phyloP scores from a whole-genome alignment of 1,140 invertebrate genomes.

The Leptinotarsa undecemlineata region DNA sequence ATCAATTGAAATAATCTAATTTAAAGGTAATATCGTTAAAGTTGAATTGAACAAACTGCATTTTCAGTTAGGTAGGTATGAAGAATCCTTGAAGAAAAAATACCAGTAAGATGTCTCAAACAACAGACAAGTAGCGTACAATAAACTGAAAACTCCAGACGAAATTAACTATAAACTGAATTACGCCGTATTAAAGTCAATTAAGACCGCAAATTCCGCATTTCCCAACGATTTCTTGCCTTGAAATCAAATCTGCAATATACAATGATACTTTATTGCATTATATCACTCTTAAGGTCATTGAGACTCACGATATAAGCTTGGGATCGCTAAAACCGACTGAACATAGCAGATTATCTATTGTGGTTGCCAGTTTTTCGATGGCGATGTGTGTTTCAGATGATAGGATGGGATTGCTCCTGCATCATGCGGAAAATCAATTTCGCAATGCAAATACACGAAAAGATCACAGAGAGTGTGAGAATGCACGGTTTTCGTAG shows the following conservation, averaged over 20 bases:
- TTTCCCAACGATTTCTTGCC: slow-evolving; percentile 18
- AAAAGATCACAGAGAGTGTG: slow-evolving; percentile 1
- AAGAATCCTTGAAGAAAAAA: not conserved
- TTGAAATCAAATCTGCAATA: slow-evolving; percentile 21
- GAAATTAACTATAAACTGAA: not conserved
- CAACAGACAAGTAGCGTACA: not conserved
- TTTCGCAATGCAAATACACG: not conserved
- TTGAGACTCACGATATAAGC: slow-evolving; percentile 11
- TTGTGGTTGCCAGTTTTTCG: not conserved
- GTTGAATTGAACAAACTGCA: no score
- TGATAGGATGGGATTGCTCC: not conserved
- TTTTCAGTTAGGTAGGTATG: no score
- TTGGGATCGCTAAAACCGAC: slow-evolving; percentile 10
- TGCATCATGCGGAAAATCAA: not conserved
- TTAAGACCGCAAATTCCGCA: not conserved
- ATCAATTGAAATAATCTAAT: no score
- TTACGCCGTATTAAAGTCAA: not conserved
- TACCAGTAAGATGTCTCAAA: not conserved
- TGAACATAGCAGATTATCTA: slow-evolving; percentile 9
- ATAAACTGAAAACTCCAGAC: not conserved
- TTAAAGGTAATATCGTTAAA: no score
- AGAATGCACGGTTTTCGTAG: not conserved
- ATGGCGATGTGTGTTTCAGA: not conserved
- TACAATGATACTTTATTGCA: slow-evolving; percentile 18
- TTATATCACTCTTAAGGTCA: slow-evolving; percentile 21